These are phyloP conservation scores for Eupithecia dodoneata DNA, from an alignment of 2,888 invertebrate species.

Conservation along the genomic window DNA sequence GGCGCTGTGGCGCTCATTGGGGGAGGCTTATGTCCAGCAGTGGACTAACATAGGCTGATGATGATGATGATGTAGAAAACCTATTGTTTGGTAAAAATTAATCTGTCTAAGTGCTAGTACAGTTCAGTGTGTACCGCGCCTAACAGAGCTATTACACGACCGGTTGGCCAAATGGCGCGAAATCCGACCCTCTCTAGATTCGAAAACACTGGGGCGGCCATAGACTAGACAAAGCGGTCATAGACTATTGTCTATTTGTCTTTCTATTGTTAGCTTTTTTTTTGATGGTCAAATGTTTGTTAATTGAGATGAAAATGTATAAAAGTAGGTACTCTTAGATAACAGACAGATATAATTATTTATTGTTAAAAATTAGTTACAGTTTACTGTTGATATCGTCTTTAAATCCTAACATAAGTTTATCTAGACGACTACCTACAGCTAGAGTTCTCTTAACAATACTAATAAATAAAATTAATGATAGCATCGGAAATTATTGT, in stretches of 20 bases:
- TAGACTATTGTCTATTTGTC: constrained; percentile 32
- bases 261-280: constrained; percentile 12
- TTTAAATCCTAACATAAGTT: too few relatives aligned
- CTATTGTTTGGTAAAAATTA: constrained; percentile 19
- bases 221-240: constrained; percentile 58
- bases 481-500: too few relatives aligned
- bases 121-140: constrained; percentile 53
- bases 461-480: too few relatives aligned
- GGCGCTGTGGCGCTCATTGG: too few relatives aligned
- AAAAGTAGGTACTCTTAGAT: background rate
- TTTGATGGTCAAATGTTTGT: constrained; percentile 19
- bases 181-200: constrained; percentile 71
- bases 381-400: too few relatives aligned
- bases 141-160: constrained; percentile 74
- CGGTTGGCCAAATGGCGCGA: constrained; percentile 83
- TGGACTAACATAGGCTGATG: too few relatives aligned
- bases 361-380: too few relatives aligned
- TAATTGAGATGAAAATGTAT: constrained; percentile 4
- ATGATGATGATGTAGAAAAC: background rate
- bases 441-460: too few relatives aligned
- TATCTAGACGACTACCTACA: too few relatives aligned
- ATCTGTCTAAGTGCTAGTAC: constrained; percentile 37
- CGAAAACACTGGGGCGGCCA: constrained; percentile 64
- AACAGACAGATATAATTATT: too few relatives aligned
- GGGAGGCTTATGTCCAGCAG: too few relatives aligned